These are phyloP conservation scores for Geophilus truncorum DNA, from an alignment of 2,888 invertebrate genomes.

Conservation along the genomic window DNA sequence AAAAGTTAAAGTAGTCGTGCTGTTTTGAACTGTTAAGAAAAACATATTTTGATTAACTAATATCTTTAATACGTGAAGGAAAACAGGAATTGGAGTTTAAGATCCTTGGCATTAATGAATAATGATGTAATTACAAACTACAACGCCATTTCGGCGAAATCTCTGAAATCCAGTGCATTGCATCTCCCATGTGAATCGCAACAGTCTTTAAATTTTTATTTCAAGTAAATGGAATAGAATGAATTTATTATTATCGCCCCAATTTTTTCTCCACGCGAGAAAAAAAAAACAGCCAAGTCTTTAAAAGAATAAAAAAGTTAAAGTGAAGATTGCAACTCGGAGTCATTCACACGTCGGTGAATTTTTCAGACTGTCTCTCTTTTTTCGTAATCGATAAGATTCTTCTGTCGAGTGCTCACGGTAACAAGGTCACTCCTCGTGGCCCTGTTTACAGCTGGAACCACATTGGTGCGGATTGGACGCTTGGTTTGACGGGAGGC, in stretches of 20 bases:
- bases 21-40: too few species aligned
- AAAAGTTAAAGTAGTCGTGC: too few species aligned
- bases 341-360: not conserved
- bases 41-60: too few species aligned
- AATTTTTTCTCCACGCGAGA: too few species aligned
- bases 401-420: not conserved
- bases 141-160: not conserved
- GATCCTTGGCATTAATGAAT: not conserved
- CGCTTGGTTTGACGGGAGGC: not conserved
- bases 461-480: conserved; percentile 10
- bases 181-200: not conserved
- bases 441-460: not conserved
- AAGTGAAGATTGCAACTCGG: not conserved
- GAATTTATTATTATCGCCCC: not conserved
- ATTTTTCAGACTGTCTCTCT: not conserved
- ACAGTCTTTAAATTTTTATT: not conserved
- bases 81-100: too few species aligned
- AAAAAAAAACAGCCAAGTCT: too few species aligned
- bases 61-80: too few species aligned
- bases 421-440: not conserved
- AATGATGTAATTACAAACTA: not conserved
- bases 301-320: not conserved
- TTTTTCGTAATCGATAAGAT: not conserved
- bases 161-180: not conserved
- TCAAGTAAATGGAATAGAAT: not conserved